Evolutionary conservation across 2,888 invertebrate species (phyloP).

Genomic region (Carpatolechia fugitivella): DNA sequence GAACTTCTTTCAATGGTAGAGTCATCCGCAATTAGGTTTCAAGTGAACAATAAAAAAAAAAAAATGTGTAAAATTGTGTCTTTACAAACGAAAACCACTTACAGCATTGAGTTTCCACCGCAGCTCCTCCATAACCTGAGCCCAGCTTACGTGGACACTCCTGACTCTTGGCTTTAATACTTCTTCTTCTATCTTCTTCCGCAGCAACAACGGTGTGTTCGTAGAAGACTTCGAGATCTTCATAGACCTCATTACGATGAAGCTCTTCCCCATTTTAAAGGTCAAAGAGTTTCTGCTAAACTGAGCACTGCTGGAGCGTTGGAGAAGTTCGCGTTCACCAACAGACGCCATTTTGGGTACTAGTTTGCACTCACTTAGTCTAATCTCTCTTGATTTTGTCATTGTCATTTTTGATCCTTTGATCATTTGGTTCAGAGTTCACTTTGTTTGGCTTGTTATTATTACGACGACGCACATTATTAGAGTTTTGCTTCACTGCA

Average conservation of each 20-base stretch:
- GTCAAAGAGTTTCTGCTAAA: not conserved
- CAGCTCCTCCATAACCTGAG: slow-evolving; percentile 61
- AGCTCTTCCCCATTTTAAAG: slow-evolving; percentile 15
- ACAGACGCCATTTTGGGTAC: not conserved
- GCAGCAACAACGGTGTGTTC: not conserved
- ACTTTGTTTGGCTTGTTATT: not conserved
- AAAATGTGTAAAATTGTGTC: too few species aligned
- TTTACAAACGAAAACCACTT: slow-evolving; percentile 33
- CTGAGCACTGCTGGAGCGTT: not conserved
- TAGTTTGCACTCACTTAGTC: not conserved
- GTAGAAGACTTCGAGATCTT: not conserved
- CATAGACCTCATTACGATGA: slow-evolving; percentile 7
- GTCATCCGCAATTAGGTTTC: too few species aligned
- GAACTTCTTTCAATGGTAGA: too few species aligned
- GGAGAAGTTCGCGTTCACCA: not conserved
- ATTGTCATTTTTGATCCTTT: not conserved
- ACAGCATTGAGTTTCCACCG: slow-evolving; percentile 52
- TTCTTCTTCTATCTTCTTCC: not conserved
- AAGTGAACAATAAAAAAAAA: too few species aligned
- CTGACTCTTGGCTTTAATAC: slow-evolving; percentile 28
- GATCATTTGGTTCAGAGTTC: not conserved
- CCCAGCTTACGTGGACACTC: slow-evolving; percentile 56
- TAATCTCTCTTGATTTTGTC: not conserved
- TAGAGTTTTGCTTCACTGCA: too few species aligned
- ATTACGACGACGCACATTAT: not conserved